A percentile compares a stretch with the other conserved stretches of the same genome.
Conservation (phyloP, 2,113 vertebrate genomes). For the Helogale parvula region DNA sequence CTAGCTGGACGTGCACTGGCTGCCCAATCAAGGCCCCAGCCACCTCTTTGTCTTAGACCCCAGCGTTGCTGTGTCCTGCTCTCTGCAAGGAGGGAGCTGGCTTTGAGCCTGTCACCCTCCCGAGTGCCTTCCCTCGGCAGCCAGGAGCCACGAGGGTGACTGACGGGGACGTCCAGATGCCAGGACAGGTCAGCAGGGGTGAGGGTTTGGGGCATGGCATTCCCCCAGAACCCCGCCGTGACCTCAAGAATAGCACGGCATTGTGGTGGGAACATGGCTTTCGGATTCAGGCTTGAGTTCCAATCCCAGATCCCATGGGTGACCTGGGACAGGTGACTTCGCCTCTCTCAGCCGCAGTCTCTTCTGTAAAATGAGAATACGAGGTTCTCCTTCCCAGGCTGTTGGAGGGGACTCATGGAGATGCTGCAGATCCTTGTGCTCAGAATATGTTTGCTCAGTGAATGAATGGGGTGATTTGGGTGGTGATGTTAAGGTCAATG, state of each 20-base stretch:
- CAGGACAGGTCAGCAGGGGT: background rate
- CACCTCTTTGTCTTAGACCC: background rate
- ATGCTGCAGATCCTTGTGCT: rapidly evolving
- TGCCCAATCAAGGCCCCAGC: rapidly evolving
- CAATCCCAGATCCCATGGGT: background rate
- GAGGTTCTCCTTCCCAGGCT: background rate
- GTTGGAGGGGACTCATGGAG: background rate
- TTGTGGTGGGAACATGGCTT: background rate
- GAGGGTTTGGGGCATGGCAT: background rate
- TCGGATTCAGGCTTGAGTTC: background rate
- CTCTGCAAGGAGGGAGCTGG: background rate
- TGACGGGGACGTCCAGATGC: background rate
- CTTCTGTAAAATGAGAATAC: background rate
- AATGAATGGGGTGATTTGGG: rapidly evolving
- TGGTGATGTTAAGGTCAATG: background rate
- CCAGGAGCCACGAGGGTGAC: background rate
- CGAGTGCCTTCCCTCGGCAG: background rate
- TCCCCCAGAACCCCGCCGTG: background rate
- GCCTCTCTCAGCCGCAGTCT: background rate
- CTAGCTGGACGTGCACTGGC: background rate
- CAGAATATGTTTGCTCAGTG: background rate
- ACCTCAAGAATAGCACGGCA: rapidly evolving
- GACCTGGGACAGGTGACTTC: background rate
- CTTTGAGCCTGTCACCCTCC: background rate
- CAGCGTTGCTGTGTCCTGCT: background rate